A percentile compares a stretch with the other conserved stretches of the same genome.
phyloP scores from a whole-genome alignment of 2,113 vertebrate genomes.

The Dromaius novaehollandiae region DNA sequence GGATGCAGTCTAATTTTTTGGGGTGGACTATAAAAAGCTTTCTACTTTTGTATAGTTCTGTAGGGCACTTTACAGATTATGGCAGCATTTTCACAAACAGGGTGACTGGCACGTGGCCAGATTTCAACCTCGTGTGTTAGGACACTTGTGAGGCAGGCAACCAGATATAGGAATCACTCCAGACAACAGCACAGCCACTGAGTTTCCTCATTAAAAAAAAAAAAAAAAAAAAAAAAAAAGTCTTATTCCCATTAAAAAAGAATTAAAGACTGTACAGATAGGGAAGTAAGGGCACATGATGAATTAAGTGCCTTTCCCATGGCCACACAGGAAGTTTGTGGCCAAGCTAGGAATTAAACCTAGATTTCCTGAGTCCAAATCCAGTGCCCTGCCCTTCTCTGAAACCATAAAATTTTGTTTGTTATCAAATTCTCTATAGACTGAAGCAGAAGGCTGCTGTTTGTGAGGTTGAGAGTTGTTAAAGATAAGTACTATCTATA shows the following conservation, averaged over 20 bases:
- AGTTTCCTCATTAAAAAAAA: not conserved
- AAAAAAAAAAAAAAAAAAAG: not conserved
- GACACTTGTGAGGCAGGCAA: not conserved
- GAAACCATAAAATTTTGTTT: not conserved
- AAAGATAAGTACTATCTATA: not conserved
- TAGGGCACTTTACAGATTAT: not conserved
- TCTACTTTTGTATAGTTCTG: not conserved
- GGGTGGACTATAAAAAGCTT: not conserved
- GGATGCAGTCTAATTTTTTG: not conserved
- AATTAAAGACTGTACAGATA: slow-evolving; percentile 43
- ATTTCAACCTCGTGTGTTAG: not conserved
- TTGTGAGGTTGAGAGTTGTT: not conserved
- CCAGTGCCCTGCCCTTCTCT: not conserved
- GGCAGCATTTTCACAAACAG: not conserved
- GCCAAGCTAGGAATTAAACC: slow-evolving; percentile 36
- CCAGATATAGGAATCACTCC: not conserved
- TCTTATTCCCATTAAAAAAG: not conserved
- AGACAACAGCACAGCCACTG: not conserved
- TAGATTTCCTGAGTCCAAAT: slow-evolving; percentile 35
- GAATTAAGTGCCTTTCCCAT: slow-evolving; percentile 50
- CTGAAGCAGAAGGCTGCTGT: not conserved
- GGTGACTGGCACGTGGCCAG: not conserved
- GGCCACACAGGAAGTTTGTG: slow-evolving; percentile 62
- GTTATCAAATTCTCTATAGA: not conserved
- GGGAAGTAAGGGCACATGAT: slow-evolving; percentile 67